These are phyloP conservation scores for Bacillus rossius DNA, from an alignment of 1,140 invertebrate genomes.

Conservation along the genomic window DNA sequence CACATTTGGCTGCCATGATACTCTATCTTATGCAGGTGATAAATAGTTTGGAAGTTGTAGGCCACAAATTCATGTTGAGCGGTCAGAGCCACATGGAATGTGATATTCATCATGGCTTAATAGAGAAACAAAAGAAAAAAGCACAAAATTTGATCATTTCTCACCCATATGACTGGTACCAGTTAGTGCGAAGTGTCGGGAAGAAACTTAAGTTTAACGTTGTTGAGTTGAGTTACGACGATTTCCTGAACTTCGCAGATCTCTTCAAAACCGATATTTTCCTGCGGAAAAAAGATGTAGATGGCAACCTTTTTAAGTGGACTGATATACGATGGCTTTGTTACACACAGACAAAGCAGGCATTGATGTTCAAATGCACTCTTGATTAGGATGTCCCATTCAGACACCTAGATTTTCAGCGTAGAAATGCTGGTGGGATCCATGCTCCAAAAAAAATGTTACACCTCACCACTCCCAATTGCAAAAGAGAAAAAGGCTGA, in stretches of 20 bases:
- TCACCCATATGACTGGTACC: slow-evolving; percentile 10
- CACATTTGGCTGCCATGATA: slow-evolving; percentile 7
- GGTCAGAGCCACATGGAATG: slow-evolving; percentile 7
- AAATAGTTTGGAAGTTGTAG: neutral
- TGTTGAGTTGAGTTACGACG: neutral
- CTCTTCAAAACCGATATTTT: no score
- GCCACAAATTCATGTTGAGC: slow-evolving; percentile 4
- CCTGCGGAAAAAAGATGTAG: no score
- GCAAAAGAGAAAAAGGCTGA: no score
- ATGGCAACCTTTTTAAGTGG: no score
- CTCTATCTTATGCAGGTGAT: slow-evolving; percentile 11
- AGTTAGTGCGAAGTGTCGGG: slow-evolving; percentile 6
- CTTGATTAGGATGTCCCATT: no score
- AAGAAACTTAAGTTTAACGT: neutral
- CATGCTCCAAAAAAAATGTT: no score
- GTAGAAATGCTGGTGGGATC: no score
- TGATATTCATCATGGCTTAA: slow-evolving; percentile 5
- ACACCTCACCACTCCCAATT: no score
- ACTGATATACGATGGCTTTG: no score
- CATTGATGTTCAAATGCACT: no score
- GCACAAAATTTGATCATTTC: neutral
- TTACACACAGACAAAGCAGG: no score
- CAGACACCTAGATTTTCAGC: no score
- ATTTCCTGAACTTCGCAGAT: neutral
- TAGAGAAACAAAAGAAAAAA: slow-evolving; percentile 6